A percentile compares a stretch with the other conserved stretches of the same genome.
Conservation (phyloP, 92 coral and sea anemone species). For the Paragorgia papillata region DNA sequence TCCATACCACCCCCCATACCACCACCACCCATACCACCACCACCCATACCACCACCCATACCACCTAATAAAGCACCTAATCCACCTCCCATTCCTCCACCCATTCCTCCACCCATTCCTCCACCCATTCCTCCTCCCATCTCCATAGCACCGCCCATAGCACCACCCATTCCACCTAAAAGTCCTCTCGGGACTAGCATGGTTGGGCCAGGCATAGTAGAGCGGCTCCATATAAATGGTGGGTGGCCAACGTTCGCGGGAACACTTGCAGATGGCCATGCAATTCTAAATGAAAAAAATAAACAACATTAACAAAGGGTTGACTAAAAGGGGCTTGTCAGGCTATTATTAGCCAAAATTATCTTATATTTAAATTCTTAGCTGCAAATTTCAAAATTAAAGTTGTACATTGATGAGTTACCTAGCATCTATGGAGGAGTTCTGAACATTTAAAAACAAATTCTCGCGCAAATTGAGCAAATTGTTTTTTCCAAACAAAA, state of each 20-base stretch:
- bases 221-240: slow-evolving; percentile 40
- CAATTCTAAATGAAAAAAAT: slow-evolving; percentile 8
- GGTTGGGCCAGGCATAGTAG: slow-evolving; percentile 19
- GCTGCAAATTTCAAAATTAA: too few species aligned
- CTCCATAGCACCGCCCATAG: slow-evolving; percentile 32
- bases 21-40: background rate
- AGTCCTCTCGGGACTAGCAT: slow-evolving; percentile 31
- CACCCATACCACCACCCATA: slow-evolving; percentile 35
- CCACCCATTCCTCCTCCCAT: slow-evolving; percentile 33
- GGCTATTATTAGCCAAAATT: too few species aligned
- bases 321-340: too few species aligned
- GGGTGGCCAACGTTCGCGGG: slow-evolving; percentile 11
- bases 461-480: too few species aligned
- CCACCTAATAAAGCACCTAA: slow-evolving; percentile 23
- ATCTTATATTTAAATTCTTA: too few species aligned
- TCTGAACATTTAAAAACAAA: too few species aligned
- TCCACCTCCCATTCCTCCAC: slow-evolving; percentile 27
- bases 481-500: too few species aligned
- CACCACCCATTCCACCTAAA: slow-evolving; percentile 28
- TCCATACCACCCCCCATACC: slow-evolving; percentile 14
- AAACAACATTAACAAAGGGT: too few species aligned
- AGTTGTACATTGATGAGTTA: too few species aligned
- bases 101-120: slow-evolving; percentile 13
- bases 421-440: too few species aligned
- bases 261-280: slow-evolving; percentile 31